phyloP scores from a whole-genome alignment of 1,140 invertebrate genomes.

The Coptotermes formosanus region DNA sequence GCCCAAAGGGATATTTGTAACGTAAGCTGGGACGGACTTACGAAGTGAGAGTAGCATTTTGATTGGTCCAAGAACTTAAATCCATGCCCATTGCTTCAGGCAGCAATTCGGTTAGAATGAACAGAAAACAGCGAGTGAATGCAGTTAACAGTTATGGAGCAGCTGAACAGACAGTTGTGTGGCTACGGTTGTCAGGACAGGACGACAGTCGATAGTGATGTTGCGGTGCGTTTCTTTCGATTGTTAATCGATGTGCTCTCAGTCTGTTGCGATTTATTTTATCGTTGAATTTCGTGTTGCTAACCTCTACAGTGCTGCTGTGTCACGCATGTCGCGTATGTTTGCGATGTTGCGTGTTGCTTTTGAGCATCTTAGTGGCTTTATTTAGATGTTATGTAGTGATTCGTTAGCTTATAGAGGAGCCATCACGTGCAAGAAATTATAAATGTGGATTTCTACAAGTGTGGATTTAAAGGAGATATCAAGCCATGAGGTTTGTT shows the following conservation, averaged over 20 bases:
- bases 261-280: too few species aligned
- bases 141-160: neutral
- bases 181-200: neutral
- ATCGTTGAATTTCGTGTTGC: neutral
- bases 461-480: neutral
- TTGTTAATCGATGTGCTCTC: neutral
- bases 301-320: neutral
- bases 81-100: neutral
- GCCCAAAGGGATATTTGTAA: neutral
- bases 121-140: neutral
- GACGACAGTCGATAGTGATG: neutral
- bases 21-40: neutral
- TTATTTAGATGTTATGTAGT: neutral
- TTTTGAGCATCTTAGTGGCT: neutral
- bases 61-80: neutral
- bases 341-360: neutral
- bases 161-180: neutral
- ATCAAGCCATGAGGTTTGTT: neutral
- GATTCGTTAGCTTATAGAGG: neutral
- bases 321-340: neutral
- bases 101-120: conserved; percentile 15
- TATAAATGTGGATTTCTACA: conserved; percentile 17
- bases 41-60: neutral
- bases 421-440: neutral
- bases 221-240: neutral